These are phyloP conservation scores for Centruroides sculpturatus DNA, from an alignment of 1,140 invertebrate genomes.

Conservation along the genomic window DNA sequence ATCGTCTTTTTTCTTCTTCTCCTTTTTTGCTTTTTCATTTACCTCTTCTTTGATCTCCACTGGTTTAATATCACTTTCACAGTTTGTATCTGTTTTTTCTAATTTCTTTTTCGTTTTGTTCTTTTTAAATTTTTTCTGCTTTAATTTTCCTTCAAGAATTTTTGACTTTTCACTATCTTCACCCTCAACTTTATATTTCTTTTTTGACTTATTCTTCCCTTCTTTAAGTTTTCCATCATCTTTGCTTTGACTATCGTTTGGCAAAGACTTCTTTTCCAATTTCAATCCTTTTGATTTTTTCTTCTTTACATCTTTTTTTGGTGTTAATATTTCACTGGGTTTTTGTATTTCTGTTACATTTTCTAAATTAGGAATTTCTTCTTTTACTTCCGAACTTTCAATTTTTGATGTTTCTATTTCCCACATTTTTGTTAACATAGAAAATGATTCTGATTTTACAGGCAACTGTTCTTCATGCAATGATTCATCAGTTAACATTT, in stretches of 20 bases:
- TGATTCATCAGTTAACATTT: no score
- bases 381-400: background rate
- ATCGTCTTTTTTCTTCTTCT: constrained; percentile 27
- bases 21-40: constrained; percentile 18
- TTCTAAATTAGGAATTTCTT: background rate
- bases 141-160: constrained; percentile 9
- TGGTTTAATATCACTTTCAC: constrained; percentile 14
- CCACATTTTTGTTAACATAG: background rate
- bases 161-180: constrained; percentile 1
- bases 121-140: constrained; percentile 17
- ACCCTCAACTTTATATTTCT: constrained; percentile 1
- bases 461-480: no score
- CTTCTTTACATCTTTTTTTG: constrained; percentile 10
- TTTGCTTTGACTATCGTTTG: constrained; percentile 9
- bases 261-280: constrained; percentile 6
- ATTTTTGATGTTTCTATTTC: background rate
- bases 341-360: no score
- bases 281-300: constrained; percentile 8
- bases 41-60: constrained; percentile 25
- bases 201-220: constrained; percentile 7
- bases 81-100: constrained; percentile 13
- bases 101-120: constrained; percentile 14
- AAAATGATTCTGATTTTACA: background rate
- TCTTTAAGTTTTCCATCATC: constrained; percentile 6
- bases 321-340: background rate